Evolutionary conservation across 1,140 invertebrate genomes (phyloP), one percentile per base, ranked within the genome.

Genomic region (Formica exsecta): DNA sequence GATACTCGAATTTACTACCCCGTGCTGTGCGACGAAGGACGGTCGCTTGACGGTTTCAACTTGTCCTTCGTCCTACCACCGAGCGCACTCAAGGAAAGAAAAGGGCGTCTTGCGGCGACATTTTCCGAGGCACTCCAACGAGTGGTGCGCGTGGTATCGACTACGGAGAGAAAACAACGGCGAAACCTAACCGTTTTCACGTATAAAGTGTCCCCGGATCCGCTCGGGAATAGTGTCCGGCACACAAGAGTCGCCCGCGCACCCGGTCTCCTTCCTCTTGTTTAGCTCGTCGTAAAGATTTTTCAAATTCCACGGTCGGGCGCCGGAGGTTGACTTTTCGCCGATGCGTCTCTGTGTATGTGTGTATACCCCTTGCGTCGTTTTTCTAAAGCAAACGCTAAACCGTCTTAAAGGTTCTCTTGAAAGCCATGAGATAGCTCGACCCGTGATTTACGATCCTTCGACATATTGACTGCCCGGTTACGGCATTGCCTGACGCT

Each of bases 401-500:
- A 29, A 44, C n/a, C 36, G 54, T 29, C 38, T 61, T 38, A 32
- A 83, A 83, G 29, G 38, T 38, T 41, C n/a, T 73, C 73, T 79
- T 65, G 59, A 87, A 75, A 85, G 16, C 86, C 51, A 59, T 76
- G 74, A 25, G 86, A 90, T 64, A 36, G 51, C 38, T 57, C 57
- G 76, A 73, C 57, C 79, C n/a, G 66, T 91, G 89, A 92, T 92
- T 92, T 92, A 92, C 68, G 91, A 90, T 81, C 87, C 51, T 81
- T 68, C 77, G 74, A 85, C 88, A 91, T 88, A 91, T 91, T 91
- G 90, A 90, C 89, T 91, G 75, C 13, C 48, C 38, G 86, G 90
- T 91, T 92, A 91, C 91, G 91, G 90, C 88, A 92, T 65, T 65
- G 77, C 22, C 88, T 86, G 85, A 87, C 85, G 77, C 88, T 92